These are phyloP conservation scores for Apotomis turbidana DNA, from an alignment of 2,888 invertebrate species.

Conservation along the genomic window DNA sequence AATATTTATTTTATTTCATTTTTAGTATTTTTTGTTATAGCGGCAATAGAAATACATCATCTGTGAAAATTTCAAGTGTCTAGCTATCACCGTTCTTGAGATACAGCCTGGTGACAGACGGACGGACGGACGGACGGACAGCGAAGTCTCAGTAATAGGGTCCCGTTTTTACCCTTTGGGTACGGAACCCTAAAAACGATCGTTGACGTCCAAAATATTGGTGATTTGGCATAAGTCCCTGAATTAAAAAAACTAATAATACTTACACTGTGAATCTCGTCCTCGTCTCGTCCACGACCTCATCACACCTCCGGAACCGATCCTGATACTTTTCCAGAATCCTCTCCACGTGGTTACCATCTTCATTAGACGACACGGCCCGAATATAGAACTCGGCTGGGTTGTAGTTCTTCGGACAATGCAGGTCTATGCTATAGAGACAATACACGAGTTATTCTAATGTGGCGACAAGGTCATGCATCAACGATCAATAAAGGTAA, in stretches of 20 bases:
- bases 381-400: constrained; percentile 94
- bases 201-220: too few relatives aligned
- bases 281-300: constrained; percentile 41
- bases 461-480: background rate
- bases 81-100: too few relatives aligned
- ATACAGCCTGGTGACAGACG: too few relatives aligned
- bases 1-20: too few relatives aligned
- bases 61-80: too few relatives aligned
- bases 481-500: background rate
- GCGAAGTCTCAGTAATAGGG: too few relatives aligned
- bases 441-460: constrained; percentile 17
- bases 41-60: too few relatives aligned
- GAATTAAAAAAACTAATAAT: background rate
- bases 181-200: too few relatives aligned
- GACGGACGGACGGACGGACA: too few relatives aligned
- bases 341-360: constrained; percentile 47
- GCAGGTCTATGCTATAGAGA: constrained; percentile 84
- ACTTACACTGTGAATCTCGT: constrained; percentile 56
- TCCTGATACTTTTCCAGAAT: constrained; percentile 55
- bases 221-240: too few relatives aligned
- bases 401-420: constrained; percentile 90
- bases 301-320: constrained; percentile 45
- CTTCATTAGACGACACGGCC: constrained; percentile 59
- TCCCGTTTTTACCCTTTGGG: too few relatives aligned
- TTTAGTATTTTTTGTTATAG: too few relatives aligned